Conservation (phyloP, 2,888 invertebrate species). For the Elysia crispata region DNA sequence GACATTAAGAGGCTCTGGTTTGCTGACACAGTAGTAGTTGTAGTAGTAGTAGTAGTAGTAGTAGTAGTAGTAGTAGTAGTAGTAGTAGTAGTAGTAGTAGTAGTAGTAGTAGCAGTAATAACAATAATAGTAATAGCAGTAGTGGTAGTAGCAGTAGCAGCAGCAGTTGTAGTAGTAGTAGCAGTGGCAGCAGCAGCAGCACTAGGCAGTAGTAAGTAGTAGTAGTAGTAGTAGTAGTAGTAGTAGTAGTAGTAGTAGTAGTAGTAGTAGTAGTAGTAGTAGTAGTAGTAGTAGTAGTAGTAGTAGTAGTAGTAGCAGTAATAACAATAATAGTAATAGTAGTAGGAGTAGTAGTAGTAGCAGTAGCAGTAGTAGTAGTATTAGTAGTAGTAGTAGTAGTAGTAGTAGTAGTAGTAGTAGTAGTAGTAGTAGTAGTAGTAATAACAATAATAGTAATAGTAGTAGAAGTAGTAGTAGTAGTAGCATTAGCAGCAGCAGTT, state of each 20-base stretch:
- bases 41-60: background rate
- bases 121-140: no score
- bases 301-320: background rate
- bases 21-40: no score
- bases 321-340: no score
- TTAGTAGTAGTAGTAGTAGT: no score
- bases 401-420: background rate
- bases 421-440: background rate
- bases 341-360: no score
- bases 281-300: background rate
- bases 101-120: no score
- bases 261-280: slow-evolving; percentile 9
- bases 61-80: background rate
- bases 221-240: slow-evolving; percentile 2
- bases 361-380: no score
- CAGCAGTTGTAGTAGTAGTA: background rate
- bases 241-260: slow-evolving; percentile 9
- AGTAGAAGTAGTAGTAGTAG: background rate
- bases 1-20: no score
- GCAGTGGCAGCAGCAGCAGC: background rate
- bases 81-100: background rate
- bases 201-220: no score
- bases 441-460: background rate
- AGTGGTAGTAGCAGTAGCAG: background rate
- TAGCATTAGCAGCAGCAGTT: no score